Conservation (phyloP, 2,888 invertebrate genomes). For the Lysandra bellargus region DNA sequence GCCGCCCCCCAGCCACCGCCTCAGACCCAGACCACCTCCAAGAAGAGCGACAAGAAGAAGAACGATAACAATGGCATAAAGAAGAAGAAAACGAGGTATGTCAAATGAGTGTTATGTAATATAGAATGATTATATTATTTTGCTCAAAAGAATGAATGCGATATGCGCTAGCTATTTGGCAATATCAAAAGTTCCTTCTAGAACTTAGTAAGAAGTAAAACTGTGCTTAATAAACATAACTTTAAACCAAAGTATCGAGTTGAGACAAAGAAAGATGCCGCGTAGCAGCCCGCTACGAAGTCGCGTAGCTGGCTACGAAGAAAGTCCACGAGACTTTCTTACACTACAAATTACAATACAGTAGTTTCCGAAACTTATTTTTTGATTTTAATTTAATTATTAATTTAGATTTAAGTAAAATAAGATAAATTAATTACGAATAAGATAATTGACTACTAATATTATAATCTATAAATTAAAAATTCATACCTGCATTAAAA, state of each 20-base stretch:
- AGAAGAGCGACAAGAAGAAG: constrained; percentile 90
- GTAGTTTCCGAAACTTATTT: neutral
- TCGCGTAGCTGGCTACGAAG: constrained; percentile 10
- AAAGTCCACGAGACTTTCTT: neutral
- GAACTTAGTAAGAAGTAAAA: neutral
- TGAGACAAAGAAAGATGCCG: neutral
- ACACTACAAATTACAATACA: neutral
- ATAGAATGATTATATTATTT: neutral
- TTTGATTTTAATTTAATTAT: neutral
- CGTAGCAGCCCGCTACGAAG: constrained; percentile 16
- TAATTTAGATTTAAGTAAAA: neutral
- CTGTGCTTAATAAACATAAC: neutral
- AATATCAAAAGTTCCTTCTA: neutral
- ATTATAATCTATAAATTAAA: too few relatives aligned
- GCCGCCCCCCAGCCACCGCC: constrained; percentile 54
- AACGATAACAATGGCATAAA: constrained; percentile 92
- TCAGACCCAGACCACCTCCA: constrained; percentile 71
- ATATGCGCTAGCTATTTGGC: neutral
- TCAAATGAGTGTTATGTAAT: neutral
- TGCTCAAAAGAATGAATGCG: neutral
- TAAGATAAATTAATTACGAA: neutral
- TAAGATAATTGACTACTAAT: too few relatives aligned
- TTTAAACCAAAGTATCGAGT: neutral
- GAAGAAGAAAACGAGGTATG: constrained; percentile 94
- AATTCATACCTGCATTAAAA: too few relatives aligned